These are phyloP conservation scores for Prionace glauca DNA, from an alignment of 2,797 vertebrate genomes.

Conservation along the genomic window DNA sequence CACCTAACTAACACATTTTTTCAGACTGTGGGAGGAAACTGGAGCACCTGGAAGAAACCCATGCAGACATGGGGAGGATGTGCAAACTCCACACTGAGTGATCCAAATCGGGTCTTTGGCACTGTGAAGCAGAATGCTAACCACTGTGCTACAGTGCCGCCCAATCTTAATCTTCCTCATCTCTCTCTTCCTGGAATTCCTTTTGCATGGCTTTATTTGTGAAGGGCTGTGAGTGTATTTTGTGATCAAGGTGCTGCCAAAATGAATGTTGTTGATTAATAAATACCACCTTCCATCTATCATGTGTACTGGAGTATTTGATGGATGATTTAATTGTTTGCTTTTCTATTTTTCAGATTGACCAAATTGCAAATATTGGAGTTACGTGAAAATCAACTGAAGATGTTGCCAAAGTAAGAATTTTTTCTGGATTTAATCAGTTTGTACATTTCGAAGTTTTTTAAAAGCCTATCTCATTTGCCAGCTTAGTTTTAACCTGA, in stretches of 20 bases:
- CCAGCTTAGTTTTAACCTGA: neutral
- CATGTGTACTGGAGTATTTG: neutral
- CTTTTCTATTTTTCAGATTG: conserved; percentile 49
- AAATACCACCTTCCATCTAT: neutral
- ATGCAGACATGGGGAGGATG: no score
- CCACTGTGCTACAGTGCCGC: no score
- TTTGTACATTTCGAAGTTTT: neutral
- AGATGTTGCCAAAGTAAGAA: conserved; percentile 97
- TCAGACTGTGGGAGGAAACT: no score
- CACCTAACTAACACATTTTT: no score
- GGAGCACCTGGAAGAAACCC: no score
- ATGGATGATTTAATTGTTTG: neutral
- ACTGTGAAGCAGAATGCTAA: no score
- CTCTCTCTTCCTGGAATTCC: neutral
- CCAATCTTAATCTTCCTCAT: neutral
- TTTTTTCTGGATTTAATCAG: neutral
- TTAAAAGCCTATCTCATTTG: neutral
- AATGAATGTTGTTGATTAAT: neutral
- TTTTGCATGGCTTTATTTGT: neutral
- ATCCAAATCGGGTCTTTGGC: no score
- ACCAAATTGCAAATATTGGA: conserved; percentile 95
- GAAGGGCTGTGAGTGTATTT: no score
- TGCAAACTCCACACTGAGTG: no score
- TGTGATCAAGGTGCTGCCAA: neutral
- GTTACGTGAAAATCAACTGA: conserved; percentile 95